Evolutionary conservation across 2,797 vertebrate genomes (phyloP), one percentile per base, ranked within the genome.

Genomic region (Halcyon smyrnensis): DNA sequence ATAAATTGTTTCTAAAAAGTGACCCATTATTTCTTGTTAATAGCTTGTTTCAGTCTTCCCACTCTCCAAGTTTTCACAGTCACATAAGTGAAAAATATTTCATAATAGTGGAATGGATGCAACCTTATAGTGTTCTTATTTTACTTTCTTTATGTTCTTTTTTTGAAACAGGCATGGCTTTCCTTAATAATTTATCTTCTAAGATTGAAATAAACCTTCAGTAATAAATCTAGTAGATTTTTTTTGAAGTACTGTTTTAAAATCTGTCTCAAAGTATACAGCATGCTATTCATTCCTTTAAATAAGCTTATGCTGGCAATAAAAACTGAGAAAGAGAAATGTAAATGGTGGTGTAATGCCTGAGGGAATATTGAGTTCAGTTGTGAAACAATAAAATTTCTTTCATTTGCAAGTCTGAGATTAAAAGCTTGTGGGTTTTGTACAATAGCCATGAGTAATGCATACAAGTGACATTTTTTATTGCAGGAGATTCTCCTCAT

Each of bases 301-400:
- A 98, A 91, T 95, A 98, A 97, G 90, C 69, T 95, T 93, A 87
- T 65, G 32, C 11, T 91, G 81, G 77, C 84, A 97, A 93, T 96
- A 97, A 97, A 97, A 97, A 96, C 76, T 70, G 89, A 94, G 89
- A 94, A 92, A 78, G 64, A 86, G 83, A 91, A 62, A 87, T 59
- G 0, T 79, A 96, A 97, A 95, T 86, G 90, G 69, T 85, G 27
- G 43, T 83, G 41, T 65, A 75, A 86, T 85, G 84, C 92, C 92
- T 50, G n/a, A 87, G 84, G 93, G 83, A 96, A 96, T 95, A 95
- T 68, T 54, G 67, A 95, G 65, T 94, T 97, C 64, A 83, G 64
- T 95, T 96, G 56, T 94, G 73, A 96, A 97, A 95, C 80, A 97
- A 94, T 96, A 93, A 91, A 77, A 96, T 93, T 87, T 92, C 51